Evolutionary conservation across 2,113 vertebrate genomes (phyloP).

Genomic region (Eupsittula cactorum): DNA sequence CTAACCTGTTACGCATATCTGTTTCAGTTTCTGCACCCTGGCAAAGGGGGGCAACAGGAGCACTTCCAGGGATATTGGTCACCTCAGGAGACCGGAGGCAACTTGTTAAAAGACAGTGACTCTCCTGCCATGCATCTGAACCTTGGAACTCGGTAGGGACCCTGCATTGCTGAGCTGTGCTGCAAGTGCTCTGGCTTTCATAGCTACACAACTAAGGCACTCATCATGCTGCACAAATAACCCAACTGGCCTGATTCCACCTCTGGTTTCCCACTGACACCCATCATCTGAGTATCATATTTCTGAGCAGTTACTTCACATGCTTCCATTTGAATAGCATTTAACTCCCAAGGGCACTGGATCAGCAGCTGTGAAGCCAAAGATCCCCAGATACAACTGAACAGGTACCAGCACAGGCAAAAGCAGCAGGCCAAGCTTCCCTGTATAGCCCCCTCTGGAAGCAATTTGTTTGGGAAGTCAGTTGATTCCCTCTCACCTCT

Average conservation of each 20-base stretch:
- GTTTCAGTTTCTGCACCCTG: not conserved
- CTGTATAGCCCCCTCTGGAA: not conserved
- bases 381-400: not conserved
- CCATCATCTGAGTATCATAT: not conserved
- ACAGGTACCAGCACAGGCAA: not conserved
- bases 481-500: not conserved
- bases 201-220: not conserved
- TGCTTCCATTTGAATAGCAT: not conserved
- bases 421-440: not conserved
- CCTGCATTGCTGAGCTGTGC: not conserved
- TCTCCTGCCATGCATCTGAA: not conserved
- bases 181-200: not conserved
- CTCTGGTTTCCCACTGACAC: not conserved
- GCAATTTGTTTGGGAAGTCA: not conserved
- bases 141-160: not conserved
- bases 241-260: not conserved
- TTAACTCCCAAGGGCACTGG: not conserved
- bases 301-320: not conserved
- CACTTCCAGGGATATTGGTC: not conserved
- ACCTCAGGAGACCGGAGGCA: not conserved
- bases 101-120: not conserved
- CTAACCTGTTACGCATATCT: not conserved
- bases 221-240: accelerated
- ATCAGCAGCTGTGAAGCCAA: not conserved
- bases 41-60: not conserved